Evolutionary conservation across 1,140 invertebrate genomes (phyloP), one percentile per base, ranked within the genome.

Genomic region (Andricus grossulariae): DNA sequence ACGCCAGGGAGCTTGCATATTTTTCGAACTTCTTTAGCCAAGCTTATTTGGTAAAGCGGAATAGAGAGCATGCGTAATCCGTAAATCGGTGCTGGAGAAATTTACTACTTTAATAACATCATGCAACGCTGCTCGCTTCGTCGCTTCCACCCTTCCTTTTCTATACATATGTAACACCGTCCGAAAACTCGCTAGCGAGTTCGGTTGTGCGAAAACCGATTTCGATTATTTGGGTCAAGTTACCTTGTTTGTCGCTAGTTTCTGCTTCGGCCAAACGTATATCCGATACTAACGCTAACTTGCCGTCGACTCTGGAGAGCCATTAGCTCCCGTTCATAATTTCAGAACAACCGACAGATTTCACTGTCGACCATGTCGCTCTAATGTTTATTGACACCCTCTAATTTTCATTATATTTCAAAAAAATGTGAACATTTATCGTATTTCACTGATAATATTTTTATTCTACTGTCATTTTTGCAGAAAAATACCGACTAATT

Each of bases 101-200:
- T 86, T 86, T 86, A 86, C 85, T 86, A 86, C 85, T 86, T 86
- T 86, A 86, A 86, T 86, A 86, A 86, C 84, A 84, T 78, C 71
- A 25, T 74, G 25, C 45, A 52, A 21, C 16, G 32, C 15, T 54
- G 25, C 72, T 39, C 32, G 39, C 74, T 51, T 57, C 21, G 25
- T 66, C 25, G 60, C 39, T 66, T 49, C 18, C 54, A 55, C 52
- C 39, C 51, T 39, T 25, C 15, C 32, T 57, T 71, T 19, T 19
- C 70, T 75, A 60, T 76, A 57, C 72, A 50, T 50, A 66, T 51
- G 57, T 50, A 45, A 66, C 60, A 16, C 11, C 16, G 45, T 66
- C 60, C 60, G 60, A 66, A 66, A 45, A 66, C 25, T 66, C 60
- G 7, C 25, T 16, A n/a, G 13, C 39, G 60, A 66, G 32, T 16